Evolutionary conservation across 1,140 invertebrate species (phyloP).

Genomic region (Halictus rubicundus): DNA sequence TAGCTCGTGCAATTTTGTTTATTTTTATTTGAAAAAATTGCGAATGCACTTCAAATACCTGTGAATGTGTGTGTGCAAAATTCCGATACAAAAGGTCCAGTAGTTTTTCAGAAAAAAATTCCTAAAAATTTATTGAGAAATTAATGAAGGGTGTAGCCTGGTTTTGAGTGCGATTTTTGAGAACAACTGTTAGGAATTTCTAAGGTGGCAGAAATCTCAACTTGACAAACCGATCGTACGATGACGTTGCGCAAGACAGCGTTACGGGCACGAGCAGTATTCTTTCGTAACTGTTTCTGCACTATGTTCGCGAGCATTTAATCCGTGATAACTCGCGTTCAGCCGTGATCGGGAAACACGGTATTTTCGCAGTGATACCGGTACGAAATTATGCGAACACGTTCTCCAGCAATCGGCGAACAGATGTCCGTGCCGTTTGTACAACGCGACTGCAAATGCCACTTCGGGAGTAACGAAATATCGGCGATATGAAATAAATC

Average conservation of each 20-base stretch:
- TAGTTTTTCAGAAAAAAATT: no score
- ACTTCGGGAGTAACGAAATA: not conserved
- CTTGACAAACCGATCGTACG: constrained; percentile 27
- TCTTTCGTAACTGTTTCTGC: constrained; percentile 51
- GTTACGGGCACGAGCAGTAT: constrained; percentile 36
- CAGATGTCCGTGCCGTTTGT: constrained; percentile 23
- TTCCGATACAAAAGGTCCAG: no score
- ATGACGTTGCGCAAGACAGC: constrained; percentile 54
- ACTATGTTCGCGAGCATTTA: constrained; percentile 50
- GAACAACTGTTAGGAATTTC: no score
- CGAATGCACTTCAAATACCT: no score
- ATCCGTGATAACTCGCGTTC: constrained; percentile 57
- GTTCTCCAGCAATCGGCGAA: constrained; percentile 6
- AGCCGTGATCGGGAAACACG: constrained; percentile 18
- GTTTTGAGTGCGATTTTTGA: no score
- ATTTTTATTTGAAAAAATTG: no score
- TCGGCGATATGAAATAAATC: not conserved
- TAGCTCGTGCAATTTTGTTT: no score
- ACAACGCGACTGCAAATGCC: constrained; percentile 8
- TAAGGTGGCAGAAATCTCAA: constrained; percentile 1
- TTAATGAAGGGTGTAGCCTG: no score
- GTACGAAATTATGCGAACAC: constrained; percentile 12
- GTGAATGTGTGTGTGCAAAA: no score
- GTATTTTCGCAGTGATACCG: constrained; percentile 50
- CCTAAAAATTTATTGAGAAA: no score